Base-by-base conservation (phyloP, 2,888 invertebrate genomes). In the Hypselothyrea guttata region DNA sequence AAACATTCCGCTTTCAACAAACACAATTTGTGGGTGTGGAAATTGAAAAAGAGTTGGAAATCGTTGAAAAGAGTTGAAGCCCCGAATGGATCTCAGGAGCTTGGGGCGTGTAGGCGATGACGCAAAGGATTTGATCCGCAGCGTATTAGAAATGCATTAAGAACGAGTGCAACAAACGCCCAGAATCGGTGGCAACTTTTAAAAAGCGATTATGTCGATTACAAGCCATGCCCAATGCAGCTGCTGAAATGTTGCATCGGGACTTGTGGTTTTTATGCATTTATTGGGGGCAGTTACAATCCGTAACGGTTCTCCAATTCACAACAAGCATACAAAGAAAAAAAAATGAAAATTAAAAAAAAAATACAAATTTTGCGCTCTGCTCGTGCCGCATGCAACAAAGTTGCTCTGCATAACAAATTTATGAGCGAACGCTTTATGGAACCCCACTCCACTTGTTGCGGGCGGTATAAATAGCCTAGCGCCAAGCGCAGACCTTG, bases 91-190 rank as follows among this genome's bases (percentile, higher is more conserved):
- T 59, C 34, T 4, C n/a, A 7, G 16, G 5, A 44, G 16, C 0
- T 9, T 22, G 31, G 57, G 88, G 88, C 78, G 87, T 86, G 61
- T 63, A 84, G 75, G 72, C 77, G 88, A 87, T 88, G 88, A 88
- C 82, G 76, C 77, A 78, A 82, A 62, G 64, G 59, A 75, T 76
- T 81, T 75, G 61, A 60, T 49, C 44, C 44, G 2, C 2, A 16
- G 41, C 37, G 58, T 71, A 75, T 84, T 82, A 82, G 75, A 83
- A 84, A 86, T 77, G 55, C 85, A 84, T 84, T 86, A 84, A 63
- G 44, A 34, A 41, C 15, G 18, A 41, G 13, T 9, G 9, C 7
- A 7, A 27, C 34, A 22, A 1, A 28, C 7, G n/a, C 33, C 37
- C 47, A 31, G 22, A 30, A 47, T 57, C 52, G 56, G 42, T 57